Percentiles rank a stretch among this genome's conserved stretches.
Evolutionary conservation across 2,888 invertebrate genomes (phyloP).

Genomic region (Aphodius granarius): DNA sequence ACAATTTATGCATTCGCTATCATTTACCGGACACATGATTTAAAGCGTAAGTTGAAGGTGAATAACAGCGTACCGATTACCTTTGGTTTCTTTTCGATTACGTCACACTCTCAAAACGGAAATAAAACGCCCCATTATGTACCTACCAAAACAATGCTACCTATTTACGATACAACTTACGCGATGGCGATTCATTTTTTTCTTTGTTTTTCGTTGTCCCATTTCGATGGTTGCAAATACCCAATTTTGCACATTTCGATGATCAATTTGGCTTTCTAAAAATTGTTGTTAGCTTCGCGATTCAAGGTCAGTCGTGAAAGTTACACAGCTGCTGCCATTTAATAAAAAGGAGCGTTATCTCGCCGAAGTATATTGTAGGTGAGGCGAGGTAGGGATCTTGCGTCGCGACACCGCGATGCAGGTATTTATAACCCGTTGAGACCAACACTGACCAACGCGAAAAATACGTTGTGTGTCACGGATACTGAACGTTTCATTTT

Average conservation of each 20-base stretch:
- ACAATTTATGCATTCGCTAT: slow-evolving; percentile 24
- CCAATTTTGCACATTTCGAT: slow-evolving; percentile 6
- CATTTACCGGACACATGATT: slow-evolving; percentile 39
- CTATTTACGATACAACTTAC: neutral
- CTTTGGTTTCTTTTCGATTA: neutral
- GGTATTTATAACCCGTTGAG: slow-evolving; percentile 1
- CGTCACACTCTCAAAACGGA: neutral
- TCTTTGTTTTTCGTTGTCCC: neutral
- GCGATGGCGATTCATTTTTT: neutral
- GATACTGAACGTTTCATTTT: neutral
- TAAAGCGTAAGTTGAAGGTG: slow-evolving; percentile 23
- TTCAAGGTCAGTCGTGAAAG: slow-evolving; percentile 47
- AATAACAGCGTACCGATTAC: neutral
- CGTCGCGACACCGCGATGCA: neutral
- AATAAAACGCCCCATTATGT: neutral
- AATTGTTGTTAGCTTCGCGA: slow-evolving; percentile 27
- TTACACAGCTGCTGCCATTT: slow-evolving; percentile 28
- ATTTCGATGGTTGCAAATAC: neutral
- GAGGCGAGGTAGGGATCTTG: neutral
- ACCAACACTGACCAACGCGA: neutral
- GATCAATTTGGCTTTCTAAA: slow-evolving; percentile 35
- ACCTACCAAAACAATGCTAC: neutral
- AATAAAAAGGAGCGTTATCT: slow-evolving; percentile 20
- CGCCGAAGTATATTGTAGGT: neutral
- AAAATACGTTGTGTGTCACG: neutral